phyloP scores from a whole-genome alignment of 2,888 invertebrate genomes.

The Machimus rusticus region DNA sequence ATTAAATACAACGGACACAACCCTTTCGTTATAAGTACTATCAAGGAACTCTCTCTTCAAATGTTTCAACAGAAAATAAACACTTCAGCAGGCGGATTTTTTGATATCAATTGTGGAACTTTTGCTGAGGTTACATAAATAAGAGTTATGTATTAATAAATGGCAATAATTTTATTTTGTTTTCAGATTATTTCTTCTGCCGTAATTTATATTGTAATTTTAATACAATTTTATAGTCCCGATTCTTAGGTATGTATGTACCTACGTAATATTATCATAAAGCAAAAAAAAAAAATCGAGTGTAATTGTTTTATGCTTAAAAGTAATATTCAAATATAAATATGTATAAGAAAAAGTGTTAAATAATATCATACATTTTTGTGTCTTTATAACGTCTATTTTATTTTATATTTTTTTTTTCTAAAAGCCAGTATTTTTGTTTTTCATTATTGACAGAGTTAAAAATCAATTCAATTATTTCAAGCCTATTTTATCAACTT shows the following conservation, averaged over 20 bases:
- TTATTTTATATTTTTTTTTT: no score
- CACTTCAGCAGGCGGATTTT: neutral
- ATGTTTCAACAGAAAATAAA: neutral
- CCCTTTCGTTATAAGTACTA: neutral
- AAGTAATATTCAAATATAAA: no score
- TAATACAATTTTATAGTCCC: neutral
- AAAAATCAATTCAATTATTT: neutral
- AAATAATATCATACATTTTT: no score
- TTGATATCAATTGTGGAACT: neutral
- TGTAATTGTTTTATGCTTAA: neutral
- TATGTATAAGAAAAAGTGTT: no score
- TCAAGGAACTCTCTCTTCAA: neutral
- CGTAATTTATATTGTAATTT: neutral
- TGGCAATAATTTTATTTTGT: neutral
- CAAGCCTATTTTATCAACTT: neutral
- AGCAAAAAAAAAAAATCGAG: neutral
- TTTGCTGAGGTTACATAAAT: neutral
- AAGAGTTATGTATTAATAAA: neutral
- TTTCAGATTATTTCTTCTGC: neutral
- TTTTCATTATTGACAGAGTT: no score
- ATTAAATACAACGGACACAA: neutral
- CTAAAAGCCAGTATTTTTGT: no score
- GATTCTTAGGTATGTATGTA: neutral
- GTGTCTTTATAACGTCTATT: no score
- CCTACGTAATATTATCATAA: neutral